Base-by-base conservation (phyloP, 2,888 invertebrate genomes). In the Glyphotaelius pellucidus region DNA sequence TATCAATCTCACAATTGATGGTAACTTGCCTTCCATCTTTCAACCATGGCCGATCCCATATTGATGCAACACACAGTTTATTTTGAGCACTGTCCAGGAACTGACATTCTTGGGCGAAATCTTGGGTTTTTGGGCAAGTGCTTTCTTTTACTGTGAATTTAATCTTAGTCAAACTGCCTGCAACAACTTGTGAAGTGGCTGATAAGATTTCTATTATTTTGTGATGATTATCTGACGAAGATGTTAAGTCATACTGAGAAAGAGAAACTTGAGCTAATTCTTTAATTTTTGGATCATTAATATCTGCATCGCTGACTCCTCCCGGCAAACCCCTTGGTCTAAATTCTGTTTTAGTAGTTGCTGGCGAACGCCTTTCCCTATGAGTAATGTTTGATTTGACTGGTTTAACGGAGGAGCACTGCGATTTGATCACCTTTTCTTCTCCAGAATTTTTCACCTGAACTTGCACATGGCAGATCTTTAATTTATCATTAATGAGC, bases 151-250 rank as follows among this genome's bases (percentile, higher is more conserved):
- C 91, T 93, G 95, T 95, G 2, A 95, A 94, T 87, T 94, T 94
- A 38, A 96, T 95, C 92, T 94, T 95, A 90, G 95, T 95, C 80
- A 95, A 93, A 9, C 92, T 86, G 25, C 96, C 96, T 30, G 95
- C 93, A 0, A 96, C 96, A 3, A 95, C 94, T 94, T 96, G 95
- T n/a, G 90, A 90, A 0, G 94, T 94, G 1, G 95, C 95, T 1
- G 95, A 94, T 25, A 94, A 92, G 12, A 96, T 93, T 89, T 95
- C 93, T 0, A 94, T 94, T n/a, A 95, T 92, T 32, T 92, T 93
- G 90, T 93, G 94, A 94, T 52, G 79, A 85, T 92, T 92, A 25
- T 38, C 35, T 30, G 38, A 52, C 15, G 42, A 12, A 31, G 91
- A 90, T 15, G 81, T 92, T 79, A 92, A 89, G 79, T 93, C 93